phyloP scores from a whole-genome alignment of 2,888 invertebrate species.

The Aleiodes testaceus region DNA sequence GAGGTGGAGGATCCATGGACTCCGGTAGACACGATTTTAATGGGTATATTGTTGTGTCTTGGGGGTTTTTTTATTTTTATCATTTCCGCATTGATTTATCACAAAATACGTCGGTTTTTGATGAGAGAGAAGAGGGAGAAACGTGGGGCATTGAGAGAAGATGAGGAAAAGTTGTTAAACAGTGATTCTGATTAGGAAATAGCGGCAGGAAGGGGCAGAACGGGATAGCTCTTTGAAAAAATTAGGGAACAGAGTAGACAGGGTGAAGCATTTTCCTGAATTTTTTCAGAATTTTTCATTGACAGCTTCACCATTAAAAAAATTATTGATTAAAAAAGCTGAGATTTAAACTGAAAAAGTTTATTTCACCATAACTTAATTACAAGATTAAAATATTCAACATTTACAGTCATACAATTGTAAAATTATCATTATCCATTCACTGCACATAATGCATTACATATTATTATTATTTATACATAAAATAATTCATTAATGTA shows the following conservation, averaged over 20 bases:
- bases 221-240: background rate
- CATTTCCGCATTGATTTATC: constrained; percentile 49
- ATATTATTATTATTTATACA: background rate
- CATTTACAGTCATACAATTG: constrained; percentile 4
- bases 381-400: constrained; percentile 14
- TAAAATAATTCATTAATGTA: constrained; percentile 20
- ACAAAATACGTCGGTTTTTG: constrained; percentile 39
- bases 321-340: background rate
- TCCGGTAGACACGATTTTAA: constrained; percentile 58
- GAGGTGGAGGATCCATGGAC: constrained; percentile 61
- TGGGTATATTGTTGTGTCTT: constrained; percentile 56
- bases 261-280: too few species aligned
- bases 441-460: constrained; percentile 5
- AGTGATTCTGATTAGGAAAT: constrained; percentile 38
- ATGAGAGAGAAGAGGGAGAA: background rate
- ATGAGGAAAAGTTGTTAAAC: constrained; percentile 34
- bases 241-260: background rate
- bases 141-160: constrained; percentile 16
- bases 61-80: constrained; percentile 54
- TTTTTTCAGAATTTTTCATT: too few species aligned
- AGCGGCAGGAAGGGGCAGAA: constrained; percentile 7
- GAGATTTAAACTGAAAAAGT: constrained; percentile 6
- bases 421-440: background rate
- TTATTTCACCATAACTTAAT: constrained; percentile 15
- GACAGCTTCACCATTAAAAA: too few species aligned